phyloP scores from a whole-genome alignment of 2,113 vertebrate species.

The Camelus dromedarius region DNA sequence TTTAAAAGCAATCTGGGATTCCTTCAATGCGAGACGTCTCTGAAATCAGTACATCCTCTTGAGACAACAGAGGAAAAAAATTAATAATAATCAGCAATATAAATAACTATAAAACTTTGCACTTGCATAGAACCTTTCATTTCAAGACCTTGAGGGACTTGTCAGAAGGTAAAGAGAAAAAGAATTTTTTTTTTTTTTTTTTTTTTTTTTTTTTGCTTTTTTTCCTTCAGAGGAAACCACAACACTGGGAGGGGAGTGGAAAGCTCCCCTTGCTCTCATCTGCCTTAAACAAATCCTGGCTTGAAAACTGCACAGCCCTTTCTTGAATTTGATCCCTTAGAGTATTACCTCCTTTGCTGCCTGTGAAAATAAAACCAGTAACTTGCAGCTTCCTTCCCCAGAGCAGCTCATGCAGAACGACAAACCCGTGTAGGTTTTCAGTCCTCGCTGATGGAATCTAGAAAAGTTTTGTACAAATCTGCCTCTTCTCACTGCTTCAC shows the following conservation, averaged over 20 bases:
- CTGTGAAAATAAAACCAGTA: constrained; percentile 39
- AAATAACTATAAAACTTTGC: constrained; percentile 75
- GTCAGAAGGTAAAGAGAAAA: constrained; percentile 64
- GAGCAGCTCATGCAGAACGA: not conserved
- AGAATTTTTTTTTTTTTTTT: not conserved
- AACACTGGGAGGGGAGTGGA: constrained; percentile 23
- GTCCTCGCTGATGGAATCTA: constrained; percentile 80
- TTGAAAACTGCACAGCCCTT: not conserved
- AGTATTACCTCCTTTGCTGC: not conserved
- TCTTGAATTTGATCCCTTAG: not conserved
- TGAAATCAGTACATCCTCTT: constrained; percentile 74
- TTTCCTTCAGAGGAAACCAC: constrained; percentile 60
- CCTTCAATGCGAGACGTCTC: constrained; percentile 77
- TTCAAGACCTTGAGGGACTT: constrained; percentile 74
- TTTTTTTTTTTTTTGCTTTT: constrained; percentile 38
- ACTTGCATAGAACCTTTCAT: constrained; percentile 82
- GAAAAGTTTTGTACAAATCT: constrained; percentile 82
- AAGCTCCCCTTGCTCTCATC: not conserved
- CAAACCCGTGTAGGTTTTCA: not conserved
- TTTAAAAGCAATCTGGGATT: constrained; percentile 80
- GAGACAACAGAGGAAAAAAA: constrained; percentile 60
- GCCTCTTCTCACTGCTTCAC: constrained; percentile 77
- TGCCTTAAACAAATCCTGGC: constrained; percentile 34
- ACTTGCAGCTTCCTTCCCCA: constrained; percentile 19
- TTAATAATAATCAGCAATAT: constrained; percentile 49